Percentiles rank a stretch among this genome's conserved stretches.
phyloP scores from a whole-genome alignment of 1,140 invertebrate species.

The Leucophenga varia region DNA sequence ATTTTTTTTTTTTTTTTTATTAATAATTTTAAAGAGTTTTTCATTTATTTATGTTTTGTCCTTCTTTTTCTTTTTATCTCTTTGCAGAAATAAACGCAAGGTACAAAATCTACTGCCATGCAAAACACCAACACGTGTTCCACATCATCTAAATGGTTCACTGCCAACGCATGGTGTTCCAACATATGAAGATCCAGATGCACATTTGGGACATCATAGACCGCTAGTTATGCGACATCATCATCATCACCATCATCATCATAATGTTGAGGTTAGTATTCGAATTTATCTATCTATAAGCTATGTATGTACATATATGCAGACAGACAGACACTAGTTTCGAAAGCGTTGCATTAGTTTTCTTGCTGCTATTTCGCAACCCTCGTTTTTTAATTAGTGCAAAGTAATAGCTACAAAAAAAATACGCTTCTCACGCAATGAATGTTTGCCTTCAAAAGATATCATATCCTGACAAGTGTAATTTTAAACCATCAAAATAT shows the following conservation, averaged over 20 bases:
- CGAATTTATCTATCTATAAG: no score
- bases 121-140: conserved; percentile 65
- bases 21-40: not conserved
- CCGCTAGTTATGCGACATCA: conserved; percentile 53
- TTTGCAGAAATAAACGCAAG: conserved; percentile 70
- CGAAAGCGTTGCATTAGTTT: not conserved
- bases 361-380: not conserved
- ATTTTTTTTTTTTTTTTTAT: not conserved
- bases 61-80: conserved; percentile 23
- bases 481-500: conserved; percentile 21
- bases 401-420: not conserved
- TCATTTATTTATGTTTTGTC: conserved; percentile 12
- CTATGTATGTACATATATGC: no score
- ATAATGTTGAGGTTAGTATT: conserved; percentile 52
- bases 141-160: conserved; percentile 53
- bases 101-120: conserved; percentile 71
- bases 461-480: no score
- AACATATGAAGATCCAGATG: conserved; percentile 64
- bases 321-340: no score
- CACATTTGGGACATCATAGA: conserved; percentile 49
- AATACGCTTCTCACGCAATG: no score
- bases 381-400: conserved; percentile 21
- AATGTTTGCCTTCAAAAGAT: no score
- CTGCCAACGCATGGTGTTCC: conserved; percentile 42
- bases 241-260: conserved; percentile 45